Percentiles rank a stretch among this genome's conserved stretches.
Evolutionary conservation across 2,888 invertebrate genomes (phyloP).

Genomic region (Endomychus coccineus): DNA sequence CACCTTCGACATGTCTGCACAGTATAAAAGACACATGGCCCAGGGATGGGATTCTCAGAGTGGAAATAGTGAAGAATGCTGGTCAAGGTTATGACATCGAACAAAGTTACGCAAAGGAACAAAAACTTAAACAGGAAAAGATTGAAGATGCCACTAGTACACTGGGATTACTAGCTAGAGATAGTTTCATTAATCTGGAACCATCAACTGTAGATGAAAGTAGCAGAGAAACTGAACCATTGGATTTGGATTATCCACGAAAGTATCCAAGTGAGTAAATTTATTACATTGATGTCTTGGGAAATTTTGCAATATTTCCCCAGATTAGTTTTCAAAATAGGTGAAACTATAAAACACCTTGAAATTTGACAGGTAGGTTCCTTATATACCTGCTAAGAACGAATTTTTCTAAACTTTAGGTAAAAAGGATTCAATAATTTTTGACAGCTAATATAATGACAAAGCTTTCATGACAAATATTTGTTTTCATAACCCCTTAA

Average conservation of each 20-base stretch:
- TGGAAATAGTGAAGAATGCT: conserved; percentile 73
- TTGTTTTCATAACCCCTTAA: too few relatives aligned
- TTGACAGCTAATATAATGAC: too few relatives aligned
- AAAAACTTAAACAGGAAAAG: conserved; percentile 60
- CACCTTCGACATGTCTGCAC: conserved; percentile 88
- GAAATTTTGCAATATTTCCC: too few relatives aligned
- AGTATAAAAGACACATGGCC: conserved; percentile 89
- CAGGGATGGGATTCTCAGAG: conserved; percentile 85
- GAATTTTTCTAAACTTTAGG: too few relatives aligned
- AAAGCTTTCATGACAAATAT: too few relatives aligned
- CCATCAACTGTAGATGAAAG: conserved; percentile 52
- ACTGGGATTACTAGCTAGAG: conserved; percentile 57
- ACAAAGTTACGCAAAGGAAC: conserved; percentile 78
- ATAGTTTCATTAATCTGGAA: conserved; percentile 63
- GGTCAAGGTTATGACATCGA: conserved; percentile 69
- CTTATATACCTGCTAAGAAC: too few relatives aligned
- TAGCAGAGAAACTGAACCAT: conserved; percentile 42
- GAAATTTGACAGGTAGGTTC: too few relatives aligned
- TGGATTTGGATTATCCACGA: conserved; percentile 27
- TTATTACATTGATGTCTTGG: too few relatives aligned
- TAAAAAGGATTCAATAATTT: too few relatives aligned
- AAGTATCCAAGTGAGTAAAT: too few relatives aligned
- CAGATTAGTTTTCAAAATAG: too few relatives aligned
- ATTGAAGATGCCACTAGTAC: conserved; percentile 53
- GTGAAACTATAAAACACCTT: too few relatives aligned